phyloP scores from a whole-genome alignment of 2,888 invertebrate species.

The Sminthurinus aureus region DNA sequence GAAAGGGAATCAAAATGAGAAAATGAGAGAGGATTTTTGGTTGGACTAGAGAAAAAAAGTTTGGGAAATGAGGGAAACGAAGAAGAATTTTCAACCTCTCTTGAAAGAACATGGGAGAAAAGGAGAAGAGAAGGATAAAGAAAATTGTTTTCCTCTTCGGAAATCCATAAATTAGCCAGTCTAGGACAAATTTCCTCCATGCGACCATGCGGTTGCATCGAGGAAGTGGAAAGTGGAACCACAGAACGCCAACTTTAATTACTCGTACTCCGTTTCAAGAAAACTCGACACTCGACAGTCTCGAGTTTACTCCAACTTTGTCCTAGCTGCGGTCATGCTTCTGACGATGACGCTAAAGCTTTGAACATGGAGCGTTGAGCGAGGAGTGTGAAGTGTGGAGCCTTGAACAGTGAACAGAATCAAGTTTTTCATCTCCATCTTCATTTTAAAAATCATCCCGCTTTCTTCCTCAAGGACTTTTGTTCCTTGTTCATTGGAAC shows the following conservation, averaged over 20 bases:
- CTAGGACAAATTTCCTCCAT: constrained; percentile 50
- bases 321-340: no score
- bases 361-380: no score
- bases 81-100: neutral
- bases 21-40: neutral
- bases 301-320: neutral
- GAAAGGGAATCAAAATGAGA: constrained; percentile 26
- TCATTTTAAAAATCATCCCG: no score
- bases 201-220: constrained; percentile 37
- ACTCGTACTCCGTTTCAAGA: constrained; percentile 39
- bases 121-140: constrained; percentile 1
- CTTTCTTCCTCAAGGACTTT: neutral
- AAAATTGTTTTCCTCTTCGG: constrained; percentile 47
- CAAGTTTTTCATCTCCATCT: no score
- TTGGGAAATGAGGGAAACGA: neutral
- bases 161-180: constrained; percentile 51
- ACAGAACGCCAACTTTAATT: constrained; percentile 49
- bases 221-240: no score
- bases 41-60: neutral
- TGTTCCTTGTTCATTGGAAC: no score
- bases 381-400: no score
- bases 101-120: neutral
- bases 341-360: no score
- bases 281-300: neutral
- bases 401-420: neutral